These are phyloP conservation scores for Torymus aiolomorphi DNA, from an alignment of 2,888 invertebrate genomes.

Conservation along the genomic window DNA sequence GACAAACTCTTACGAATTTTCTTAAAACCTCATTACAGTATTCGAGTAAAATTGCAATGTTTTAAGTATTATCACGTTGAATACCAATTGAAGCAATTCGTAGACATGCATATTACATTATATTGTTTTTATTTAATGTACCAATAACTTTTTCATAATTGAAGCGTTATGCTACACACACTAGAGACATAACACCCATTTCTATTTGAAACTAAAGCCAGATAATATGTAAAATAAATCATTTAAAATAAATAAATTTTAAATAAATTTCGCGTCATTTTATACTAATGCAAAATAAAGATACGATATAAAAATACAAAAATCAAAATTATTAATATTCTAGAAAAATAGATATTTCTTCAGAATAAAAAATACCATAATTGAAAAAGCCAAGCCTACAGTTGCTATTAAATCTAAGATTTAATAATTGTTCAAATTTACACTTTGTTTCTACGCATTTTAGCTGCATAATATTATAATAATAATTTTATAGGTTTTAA, in stretches of 20 bases:
- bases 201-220: background rate
- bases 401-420: constrained; percentile 6
- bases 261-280: no score
- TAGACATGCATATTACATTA: no score
- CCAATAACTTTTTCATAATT: background rate
- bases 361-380: background rate
- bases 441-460: constrained; percentile 4
- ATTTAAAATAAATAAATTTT: background rate
- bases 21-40: no score
- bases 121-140: background rate
- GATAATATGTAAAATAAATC: background rate
- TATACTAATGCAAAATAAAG: no score
- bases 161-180: constrained; percentile 8
- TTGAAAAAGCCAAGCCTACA: constrained; percentile 17
- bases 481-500: background rate
- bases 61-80: no score
- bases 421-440: background rate
- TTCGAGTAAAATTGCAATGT: no score
- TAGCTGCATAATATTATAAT: background rate
- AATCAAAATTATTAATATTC: no score
- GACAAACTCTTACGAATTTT: no score
- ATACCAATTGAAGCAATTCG: no score
- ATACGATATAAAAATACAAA: no score
- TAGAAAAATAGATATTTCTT: no score
- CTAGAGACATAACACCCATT: background rate